Percentiles rank a stretch among this genome's conserved stretches.
phyloP scores from a whole-genome alignment of 2,113 vertebrate genomes.

The Cebus imitator region DNA sequence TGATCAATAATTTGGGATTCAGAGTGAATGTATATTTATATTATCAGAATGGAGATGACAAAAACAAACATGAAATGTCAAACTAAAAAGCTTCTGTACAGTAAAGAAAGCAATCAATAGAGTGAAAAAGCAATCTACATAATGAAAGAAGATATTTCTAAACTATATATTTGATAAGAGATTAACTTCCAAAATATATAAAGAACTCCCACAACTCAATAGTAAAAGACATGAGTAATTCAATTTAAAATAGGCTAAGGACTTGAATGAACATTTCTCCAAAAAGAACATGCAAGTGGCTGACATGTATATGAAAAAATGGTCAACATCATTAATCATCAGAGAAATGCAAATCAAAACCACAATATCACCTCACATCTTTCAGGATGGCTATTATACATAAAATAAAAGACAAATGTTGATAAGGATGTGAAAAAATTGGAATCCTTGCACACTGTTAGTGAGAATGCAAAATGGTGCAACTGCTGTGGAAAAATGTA shows the following conservation, averaged over 20 bases:
- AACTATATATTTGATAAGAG: background rate
- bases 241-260: background rate
- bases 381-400: background rate
- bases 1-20: background rate
- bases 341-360: background rate
- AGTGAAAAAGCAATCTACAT: background rate
- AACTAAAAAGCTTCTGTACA: background rate
- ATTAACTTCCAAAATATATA: background rate
- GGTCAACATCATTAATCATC: background rate
- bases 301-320: background rate
- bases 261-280: background rate
- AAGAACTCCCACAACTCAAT: background rate
- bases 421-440: background rate
- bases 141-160: background rate
- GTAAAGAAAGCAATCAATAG: background rate
- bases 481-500: background rate
- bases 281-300: background rate
- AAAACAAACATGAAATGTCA: background rate
- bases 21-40: background rate
- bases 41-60: background rate
- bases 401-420: background rate
- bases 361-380: background rate
- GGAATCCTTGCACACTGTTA: background rate
- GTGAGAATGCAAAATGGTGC: background rate
- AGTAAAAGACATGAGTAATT: background rate